A percentile compares a stretch with the other conserved stretches of the same genome.
These are phyloP conservation scores for Dolichotis patagonum DNA, from an alignment of 2,113 vertebrate species.

Conservation along the genomic window DNA sequence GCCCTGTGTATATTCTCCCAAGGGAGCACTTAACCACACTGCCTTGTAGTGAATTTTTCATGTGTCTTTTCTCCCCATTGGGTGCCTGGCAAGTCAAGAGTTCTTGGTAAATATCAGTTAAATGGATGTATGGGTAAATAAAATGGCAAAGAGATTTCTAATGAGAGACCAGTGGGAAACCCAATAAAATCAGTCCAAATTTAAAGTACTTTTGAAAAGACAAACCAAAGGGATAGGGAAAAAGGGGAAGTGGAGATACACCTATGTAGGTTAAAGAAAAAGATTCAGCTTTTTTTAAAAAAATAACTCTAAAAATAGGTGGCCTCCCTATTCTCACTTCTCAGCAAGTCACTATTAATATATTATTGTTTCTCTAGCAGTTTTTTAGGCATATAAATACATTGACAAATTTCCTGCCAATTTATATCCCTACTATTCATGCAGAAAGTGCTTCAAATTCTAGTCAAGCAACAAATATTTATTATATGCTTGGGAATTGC, in stretches of 20 bases:
- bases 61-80: neutral
- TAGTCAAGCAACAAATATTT: constrained; percentile 15
- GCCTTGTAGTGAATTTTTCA: neutral
- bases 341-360: neutral
- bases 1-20: neutral
- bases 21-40: neutral
- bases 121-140: neutral
- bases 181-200: neutral
- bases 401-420: neutral
- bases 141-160: neutral
- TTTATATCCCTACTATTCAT: neutral
- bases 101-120: neutral
- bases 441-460: neutral
- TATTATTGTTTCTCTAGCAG: neutral
- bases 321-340: neutral
- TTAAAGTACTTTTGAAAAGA: constrained; percentile 5
- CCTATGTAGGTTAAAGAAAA: neutral
- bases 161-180: neutral
- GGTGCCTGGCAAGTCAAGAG: neutral
- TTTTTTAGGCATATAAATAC: neutral
- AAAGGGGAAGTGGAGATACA: neutral
- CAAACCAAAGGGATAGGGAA: neutral
- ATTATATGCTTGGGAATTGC: neutral
- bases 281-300: neutral
- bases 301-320: constrained; percentile 21